phyloP scores from a whole-genome alignment of 2,113 vertebrate species.

The Macquaria ambigua region DNA sequence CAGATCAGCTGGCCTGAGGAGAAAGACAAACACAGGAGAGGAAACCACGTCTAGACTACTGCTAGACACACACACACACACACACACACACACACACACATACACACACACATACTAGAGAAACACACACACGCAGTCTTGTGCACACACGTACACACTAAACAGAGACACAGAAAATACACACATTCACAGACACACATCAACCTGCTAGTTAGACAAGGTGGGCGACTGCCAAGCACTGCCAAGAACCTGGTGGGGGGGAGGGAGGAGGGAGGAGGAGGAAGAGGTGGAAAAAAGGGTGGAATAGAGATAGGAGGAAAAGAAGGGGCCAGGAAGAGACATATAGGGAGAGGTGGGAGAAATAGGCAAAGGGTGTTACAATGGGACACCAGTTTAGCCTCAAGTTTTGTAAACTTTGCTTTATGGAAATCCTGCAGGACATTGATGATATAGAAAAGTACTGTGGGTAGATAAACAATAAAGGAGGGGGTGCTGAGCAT shows the following conservation, averaged over 20 bases:
- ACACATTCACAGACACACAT: constrained; percentile 59
- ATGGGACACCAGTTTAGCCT: constrained; percentile 26
- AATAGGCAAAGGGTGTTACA: constrained; percentile 38
- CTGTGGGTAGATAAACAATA: constrained; percentile 18
- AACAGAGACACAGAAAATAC: constrained; percentile 41
- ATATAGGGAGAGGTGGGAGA: constrained; percentile 35
- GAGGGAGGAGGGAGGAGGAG: not conserved
- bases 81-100: constrained; percentile 45
- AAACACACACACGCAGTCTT: constrained; percentile 23
- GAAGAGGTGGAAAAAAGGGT: constrained; percentile 51
- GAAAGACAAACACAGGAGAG: constrained; percentile 84
- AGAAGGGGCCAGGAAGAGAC: constrained; percentile 38
- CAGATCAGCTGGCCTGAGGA: constrained; percentile 83
- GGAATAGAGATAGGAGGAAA: constrained; percentile 60
- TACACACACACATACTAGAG: constrained; percentile 27
- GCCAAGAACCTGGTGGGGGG: constrained; percentile 73
- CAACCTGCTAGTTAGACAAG: constrained; percentile 81
- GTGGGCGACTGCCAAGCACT: constrained; percentile 76
- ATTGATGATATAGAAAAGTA: constrained; percentile 27
- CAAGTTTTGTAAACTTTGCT: constrained; percentile 24
- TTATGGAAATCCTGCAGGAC: constrained; percentile 25
- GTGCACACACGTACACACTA: constrained; percentile 17
- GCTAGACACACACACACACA: constrained; percentile 62
- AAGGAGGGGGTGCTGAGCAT: not conserved
- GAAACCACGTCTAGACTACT: constrained; percentile 84